A percentile compares a stretch with the other conserved stretches of the same genome.
Conservation (phyloP, 2,113 vertebrate species). For the Ceyx cyanopectus region DNA sequence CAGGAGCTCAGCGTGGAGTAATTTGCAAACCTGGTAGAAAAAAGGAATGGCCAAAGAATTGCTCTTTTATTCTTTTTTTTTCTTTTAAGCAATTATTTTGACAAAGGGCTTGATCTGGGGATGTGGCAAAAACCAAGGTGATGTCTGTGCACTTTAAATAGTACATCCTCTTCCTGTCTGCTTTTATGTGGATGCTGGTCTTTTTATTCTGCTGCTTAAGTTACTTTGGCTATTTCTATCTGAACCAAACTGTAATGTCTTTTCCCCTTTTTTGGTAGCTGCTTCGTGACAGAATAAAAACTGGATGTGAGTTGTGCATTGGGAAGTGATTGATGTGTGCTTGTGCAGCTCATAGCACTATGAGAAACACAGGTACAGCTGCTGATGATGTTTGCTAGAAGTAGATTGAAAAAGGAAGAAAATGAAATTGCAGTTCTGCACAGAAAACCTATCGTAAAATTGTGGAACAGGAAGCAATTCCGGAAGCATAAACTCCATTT, state of each 20-base stretch:
- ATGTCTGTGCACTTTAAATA: constrained; percentile 4
- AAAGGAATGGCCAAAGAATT: not conserved
- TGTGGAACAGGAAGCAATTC: constrained; percentile 72
- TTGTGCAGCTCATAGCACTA: constrained; percentile 64
- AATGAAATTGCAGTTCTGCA: constrained; percentile 67
- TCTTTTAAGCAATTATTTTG: not conserved
- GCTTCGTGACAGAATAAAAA: constrained; percentile 65
- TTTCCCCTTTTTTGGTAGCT: constrained; percentile 73
- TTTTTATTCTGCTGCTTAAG: constrained; percentile 28
- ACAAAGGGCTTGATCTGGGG: not conserved
- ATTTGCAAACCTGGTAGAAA: not conserved
- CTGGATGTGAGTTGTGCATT: constrained; percentile 68
- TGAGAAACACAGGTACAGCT: constrained; percentile 65
- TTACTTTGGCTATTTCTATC: constrained; percentile 16
- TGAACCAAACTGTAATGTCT: constrained; percentile 68
- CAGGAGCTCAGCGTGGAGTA: not conserved
- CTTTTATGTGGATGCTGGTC: constrained; percentile 1
- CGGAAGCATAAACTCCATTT: constrained; percentile 74
- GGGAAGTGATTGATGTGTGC: constrained; percentile 68
- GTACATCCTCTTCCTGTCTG: not conserved
- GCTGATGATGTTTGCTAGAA: constrained; percentile 83
- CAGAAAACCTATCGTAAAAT: constrained; percentile 73
- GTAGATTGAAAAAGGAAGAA: constrained; percentile 78
- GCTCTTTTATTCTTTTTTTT: not conserved
- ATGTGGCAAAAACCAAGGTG: not conserved